Evolutionary conservation across 92 coral and sea anemone genomes (phyloP), one percentile per base, ranked within the genome.

Genomic region (Metridium senile): DNA sequence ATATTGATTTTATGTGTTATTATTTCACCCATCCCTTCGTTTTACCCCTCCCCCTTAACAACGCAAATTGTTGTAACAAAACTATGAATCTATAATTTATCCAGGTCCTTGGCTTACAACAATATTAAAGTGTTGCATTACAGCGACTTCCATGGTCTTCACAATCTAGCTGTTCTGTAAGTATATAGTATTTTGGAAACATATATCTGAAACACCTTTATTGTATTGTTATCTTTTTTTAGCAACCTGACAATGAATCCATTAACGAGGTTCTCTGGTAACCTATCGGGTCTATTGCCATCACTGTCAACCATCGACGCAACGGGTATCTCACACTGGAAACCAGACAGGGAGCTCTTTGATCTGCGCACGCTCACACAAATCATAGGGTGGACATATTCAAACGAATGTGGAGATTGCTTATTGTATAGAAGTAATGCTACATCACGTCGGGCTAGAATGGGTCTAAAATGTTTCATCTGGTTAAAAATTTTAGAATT

Each of bases 291-390:
- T 21, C 52, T 61, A 13, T 19, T 83, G 10, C 77, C 78, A 45
- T 70, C 35, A 20, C 67, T 83, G 0, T 43, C 52, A 68, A 33
- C 58, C 32, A 61, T 83, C 11, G 73, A 76, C 31, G 61, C 59
- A 6, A 70, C 78, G 32, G 77, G 77, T 22, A 83, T 75, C 54
- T 20, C 26, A 26, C 26, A 62, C 22, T 76, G 82, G 87, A 76
- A 68, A 58, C 87, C 87, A 35, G 66, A 75, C 53, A 71, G 70
- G 71, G 29, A 43, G 39, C 32, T 76, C 1, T 30, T 83, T 9
- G 27, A 69, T 1, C 43, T 83, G 77, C 87, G 82, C 73, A 76
- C 45, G 77, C 83, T 83, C 66, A 68, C 26, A 62, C 62, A 31
- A 49, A 53, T 83, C 19, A 67, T 28, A 0, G 87, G 87, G 21